Evolutionary conservation across 2,113 vertebrate species (phyloP), one percentile per base, ranked within the genome.

Genomic region (Phycodurus eques): DNA sequence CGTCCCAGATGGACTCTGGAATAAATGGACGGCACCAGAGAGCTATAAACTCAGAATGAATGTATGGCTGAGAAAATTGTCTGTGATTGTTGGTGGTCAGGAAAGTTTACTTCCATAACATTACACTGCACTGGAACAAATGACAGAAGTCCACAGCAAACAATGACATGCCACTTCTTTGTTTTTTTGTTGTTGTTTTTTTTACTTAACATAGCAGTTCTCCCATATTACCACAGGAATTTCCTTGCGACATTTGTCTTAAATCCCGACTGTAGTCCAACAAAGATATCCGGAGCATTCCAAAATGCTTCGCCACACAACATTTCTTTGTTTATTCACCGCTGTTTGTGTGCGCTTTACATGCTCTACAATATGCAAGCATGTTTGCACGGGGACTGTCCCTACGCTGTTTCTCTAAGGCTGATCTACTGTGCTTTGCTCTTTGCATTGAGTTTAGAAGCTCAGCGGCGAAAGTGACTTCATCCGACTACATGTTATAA

Each of bases 1-100:
- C 87, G 82, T 86, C 88, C 87, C 87, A 87, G 83, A 90, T 85
- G 83, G 88, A 85, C 83, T 82, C 83, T 77, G 80, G 82, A 90
- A 83, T 89, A 88, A 90, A 89, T 88, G 81, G 83, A 88, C 88
- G 84, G 80, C 87, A 79, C 76, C 80, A 83, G 77, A 86, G 85
- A 84, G 83, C 87, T 80, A 88, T 90, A 88, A 90, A 72, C 88
- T 84, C 54, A 85, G 86, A 89, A 86, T 87, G 86, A 83, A 90
- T 90, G 81, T 83, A 87, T 53, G 43, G 80, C 78, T 82, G 76
- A 79, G 79, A 83, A 87, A 85, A 81, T 12, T 42, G 56, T 59
- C 17, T 59, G 31, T 63, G 42, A 63, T 43, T 67, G 42, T 66
- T 61, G 12, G 22, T 65, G 67, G 65, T 80, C 46, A 54, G 19